A percentile compares a stretch with the other conserved stretches of the same genome.
Evolutionary conservation across 2,797 vertebrate species (phyloP).

Genomic region (Halcyon badia): DNA sequence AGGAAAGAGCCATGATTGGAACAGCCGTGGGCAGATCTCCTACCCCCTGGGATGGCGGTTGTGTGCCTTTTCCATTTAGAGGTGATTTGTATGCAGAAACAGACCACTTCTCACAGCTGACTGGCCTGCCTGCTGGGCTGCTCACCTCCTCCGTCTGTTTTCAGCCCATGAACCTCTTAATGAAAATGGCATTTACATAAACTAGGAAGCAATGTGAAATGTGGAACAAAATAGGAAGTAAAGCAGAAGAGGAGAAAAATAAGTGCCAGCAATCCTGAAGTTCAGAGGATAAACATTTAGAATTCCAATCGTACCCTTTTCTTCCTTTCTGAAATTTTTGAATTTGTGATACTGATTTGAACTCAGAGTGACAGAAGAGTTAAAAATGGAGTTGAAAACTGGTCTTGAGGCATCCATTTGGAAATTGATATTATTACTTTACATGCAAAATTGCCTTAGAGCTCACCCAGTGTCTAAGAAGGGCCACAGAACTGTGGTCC

Average conservation of each 20-base stretch:
- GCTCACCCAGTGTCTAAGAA: neutral
- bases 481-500: neutral
- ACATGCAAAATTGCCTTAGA: neutral
- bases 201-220: neutral
- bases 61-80: neutral
- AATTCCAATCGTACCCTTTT: neutral
- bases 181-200: neutral
- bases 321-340: neutral
- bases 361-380: neutral
- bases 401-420: neutral
- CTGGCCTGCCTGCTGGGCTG: conserved; percentile 41
- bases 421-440: neutral
- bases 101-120: neutral
- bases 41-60: neutral
- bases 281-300: neutral
- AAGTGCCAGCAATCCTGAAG: neutral
- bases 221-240: neutral
- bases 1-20: neutral
- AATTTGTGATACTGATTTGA: neutral
- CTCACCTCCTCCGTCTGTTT: conserved; percentile 45
- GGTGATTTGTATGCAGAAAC: conserved; percentile 38
- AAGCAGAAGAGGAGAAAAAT: neutral
- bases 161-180: neutral
- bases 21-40: neutral
- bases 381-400: neutral